These are phyloP conservation scores for Fulmarus glacialis DNA, from an alignment of 2,113 vertebrate species.

Conservation along the genomic window DNA sequence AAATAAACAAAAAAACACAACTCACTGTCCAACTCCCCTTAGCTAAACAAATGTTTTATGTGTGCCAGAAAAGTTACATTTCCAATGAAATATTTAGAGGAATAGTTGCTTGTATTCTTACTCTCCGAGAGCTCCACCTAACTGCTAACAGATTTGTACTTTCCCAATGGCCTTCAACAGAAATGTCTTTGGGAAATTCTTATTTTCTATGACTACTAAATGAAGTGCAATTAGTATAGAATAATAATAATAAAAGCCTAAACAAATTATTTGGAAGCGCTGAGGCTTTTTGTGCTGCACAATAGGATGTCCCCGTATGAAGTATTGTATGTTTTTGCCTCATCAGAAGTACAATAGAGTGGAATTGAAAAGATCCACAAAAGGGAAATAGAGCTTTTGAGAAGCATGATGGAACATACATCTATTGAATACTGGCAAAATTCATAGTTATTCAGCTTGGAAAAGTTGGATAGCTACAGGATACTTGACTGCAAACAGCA, in stretches of 20 bases:
- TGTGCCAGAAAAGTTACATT: background rate
- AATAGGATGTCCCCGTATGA: background rate
- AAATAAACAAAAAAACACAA: background rate
- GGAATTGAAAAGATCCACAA: background rate
- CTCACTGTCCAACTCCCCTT: background rate
- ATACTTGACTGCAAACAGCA: background rate
- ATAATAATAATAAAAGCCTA: background rate
- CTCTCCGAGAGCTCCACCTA: background rate
- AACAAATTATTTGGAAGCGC: background rate
- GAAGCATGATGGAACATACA: background rate
- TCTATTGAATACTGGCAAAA: background rate
- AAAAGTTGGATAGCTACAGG: background rate
- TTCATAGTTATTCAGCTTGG: background rate
- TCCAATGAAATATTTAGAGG: background rate
- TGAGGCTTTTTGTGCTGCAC: background rate
- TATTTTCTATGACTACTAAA: background rate
- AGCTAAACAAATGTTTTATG: background rate
- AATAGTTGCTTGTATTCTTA: background rate
- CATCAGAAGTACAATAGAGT: background rate
- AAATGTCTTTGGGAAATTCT: background rate
- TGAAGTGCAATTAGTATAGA: background rate
- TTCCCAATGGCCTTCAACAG: background rate
- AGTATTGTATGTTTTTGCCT: background rate
- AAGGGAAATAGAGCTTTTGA: background rate
- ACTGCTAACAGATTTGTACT: background rate